Conservation (phyloP, 2,888 invertebrate genomes). For the Hypomecis punctinalis region DNA sequence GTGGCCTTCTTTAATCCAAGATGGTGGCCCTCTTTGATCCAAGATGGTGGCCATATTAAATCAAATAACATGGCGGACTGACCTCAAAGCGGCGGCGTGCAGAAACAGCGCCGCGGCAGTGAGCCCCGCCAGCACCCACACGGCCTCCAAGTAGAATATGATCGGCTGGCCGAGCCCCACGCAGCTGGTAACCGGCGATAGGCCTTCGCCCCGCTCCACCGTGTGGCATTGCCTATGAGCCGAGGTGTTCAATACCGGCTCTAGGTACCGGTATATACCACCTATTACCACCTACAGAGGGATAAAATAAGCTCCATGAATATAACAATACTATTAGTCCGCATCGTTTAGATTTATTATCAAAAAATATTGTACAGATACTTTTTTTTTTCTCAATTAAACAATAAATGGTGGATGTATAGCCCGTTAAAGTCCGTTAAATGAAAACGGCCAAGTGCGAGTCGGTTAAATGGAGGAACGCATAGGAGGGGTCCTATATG, state of each 20-base stretch:
- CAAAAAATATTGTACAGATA: too few species aligned
- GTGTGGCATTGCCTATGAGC: constrained; percentile 73
- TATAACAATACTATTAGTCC: too few species aligned
- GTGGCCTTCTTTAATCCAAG: constrained; percentile 11
- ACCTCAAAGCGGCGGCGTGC: constrained; percentile 88
- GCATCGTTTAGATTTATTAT: too few species aligned
- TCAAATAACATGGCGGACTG: too few species aligned
- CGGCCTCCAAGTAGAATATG: constrained; percentile 92
- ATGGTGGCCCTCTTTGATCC: constrained; percentile 14
- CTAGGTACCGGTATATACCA: constrained; percentile 66
- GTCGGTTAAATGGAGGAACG: too few species aligned
- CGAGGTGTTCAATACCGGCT: constrained; percentile 65
- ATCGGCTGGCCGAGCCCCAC: constrained; percentile 91
- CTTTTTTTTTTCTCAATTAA: too few species aligned
- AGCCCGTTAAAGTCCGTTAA: too few species aligned
- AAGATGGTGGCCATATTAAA: too few species aligned
- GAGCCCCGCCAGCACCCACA: constrained; percentile 90
- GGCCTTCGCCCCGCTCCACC: constrained; percentile 85
- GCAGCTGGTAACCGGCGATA: constrained; percentile 89
- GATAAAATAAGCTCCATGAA: background rate
- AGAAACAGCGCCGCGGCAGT: constrained; percentile 88
- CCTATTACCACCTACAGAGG: constrained; percentile 72
- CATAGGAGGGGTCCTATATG: too few species aligned
- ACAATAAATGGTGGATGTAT: too few species aligned
- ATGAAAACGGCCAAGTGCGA: too few species aligned